Base-by-base conservation (phyloP, 2,797 vertebrate genomes). In the Malurus leucopterus region DNA sequence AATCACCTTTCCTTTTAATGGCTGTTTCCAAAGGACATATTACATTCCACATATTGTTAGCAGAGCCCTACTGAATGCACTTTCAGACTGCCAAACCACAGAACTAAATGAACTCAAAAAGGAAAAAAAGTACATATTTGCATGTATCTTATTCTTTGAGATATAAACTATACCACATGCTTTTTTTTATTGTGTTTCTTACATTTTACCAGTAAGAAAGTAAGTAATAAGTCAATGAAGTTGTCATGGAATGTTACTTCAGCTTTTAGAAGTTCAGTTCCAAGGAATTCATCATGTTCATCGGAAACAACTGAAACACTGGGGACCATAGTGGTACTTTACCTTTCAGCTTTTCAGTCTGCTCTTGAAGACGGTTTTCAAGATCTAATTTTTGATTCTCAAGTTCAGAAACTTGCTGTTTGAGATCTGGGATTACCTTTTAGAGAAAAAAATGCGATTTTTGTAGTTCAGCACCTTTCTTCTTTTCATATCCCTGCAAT, bases 361-460 rank as follows among this genome's bases (percentile, higher is more conserved):
- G 98, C 82, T 98, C 97, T 38, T 97, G 96, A 38, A 98, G 91
- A 22, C 95, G 96, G 18, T 85, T 96, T 94, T 99, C 98, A 49
- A 99, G 96, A 27, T 99, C 98, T 85, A 97, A 93, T 85, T 98
- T 99, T 93, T 99, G 98, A 86, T 98, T 98, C 86, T 98, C 98
- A 70, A 99, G 97, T 88, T 99, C 98, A 90, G 98, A 98, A 93
- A 99, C 96, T 92, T 98, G 98, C 89, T 98, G 97, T 84, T 98
- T 99, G 72, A 99, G 98, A 90, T 99, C 98, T 6, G 98, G 98
- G 86, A 99, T 98, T 53, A 98, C 96, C 99, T 99, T 96, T 53
- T 72, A 62, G 55, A 78, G 89, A 71, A 87, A 70, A 63, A 70
- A 63, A 38, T 6, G 50, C 86, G 11, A 90, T 78, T 50, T 80